Evolutionary conservation across 2,888 invertebrate genomes (phyloP).

Genomic region (Anagyrus pseudococci): DNA sequence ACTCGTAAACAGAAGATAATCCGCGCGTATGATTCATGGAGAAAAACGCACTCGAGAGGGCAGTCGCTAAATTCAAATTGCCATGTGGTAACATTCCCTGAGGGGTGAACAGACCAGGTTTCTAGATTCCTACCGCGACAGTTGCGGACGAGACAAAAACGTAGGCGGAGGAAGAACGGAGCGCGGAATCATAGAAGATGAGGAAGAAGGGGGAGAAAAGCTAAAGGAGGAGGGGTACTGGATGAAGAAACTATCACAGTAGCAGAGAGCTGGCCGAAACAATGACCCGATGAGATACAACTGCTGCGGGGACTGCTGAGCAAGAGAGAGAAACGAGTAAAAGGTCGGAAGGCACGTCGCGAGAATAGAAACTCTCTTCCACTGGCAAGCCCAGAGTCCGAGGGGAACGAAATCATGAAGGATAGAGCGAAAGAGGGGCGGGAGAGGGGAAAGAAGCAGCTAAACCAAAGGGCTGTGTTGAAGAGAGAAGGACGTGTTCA

Average conservation of each 20-base stretch:
- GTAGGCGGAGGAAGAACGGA: background rate
- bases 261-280: conserved; percentile 11
- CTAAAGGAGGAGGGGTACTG: no score
- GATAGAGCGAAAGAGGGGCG: background rate
- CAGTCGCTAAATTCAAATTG: no score
- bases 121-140: background rate
- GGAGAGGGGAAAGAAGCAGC: conserved; percentile 1
- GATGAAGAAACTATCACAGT: background rate
- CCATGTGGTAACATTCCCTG: no score
- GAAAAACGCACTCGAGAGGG: no score
- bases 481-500: conserved; percentile 16
- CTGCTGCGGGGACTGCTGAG: background rate
- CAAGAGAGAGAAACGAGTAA: conserved; percentile 2
- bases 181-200: background rate
- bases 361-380: conserved; percentile 4
- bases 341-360: conserved; percentile 21
- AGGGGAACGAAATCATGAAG: no score
- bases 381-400: no score
- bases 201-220: background rate
- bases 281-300: conserved; percentile 31
- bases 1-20: no score
- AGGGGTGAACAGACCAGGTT: background rate
- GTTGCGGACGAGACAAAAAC: no score
- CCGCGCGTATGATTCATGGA: no score
- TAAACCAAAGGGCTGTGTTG: background rate